Base-by-base conservation (phyloP, 2,113 vertebrate species). In the Pundamilia nyererei region DNA sequence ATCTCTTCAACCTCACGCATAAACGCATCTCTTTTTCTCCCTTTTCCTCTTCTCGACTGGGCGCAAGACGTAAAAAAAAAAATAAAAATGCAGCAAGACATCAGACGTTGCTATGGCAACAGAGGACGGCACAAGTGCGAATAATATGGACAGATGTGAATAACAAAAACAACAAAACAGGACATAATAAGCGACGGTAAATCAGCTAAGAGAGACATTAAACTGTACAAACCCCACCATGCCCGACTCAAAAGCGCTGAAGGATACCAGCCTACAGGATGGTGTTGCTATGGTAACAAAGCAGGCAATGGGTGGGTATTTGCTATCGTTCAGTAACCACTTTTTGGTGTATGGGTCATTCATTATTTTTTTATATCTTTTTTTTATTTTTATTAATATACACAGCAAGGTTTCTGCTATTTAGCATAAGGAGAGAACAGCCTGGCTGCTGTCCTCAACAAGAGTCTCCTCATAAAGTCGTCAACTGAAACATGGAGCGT, bases 91-190 rank as follows among this genome's bases (percentile, higher is more conserved):
- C 91, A 93, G 89, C 86, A 79, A 93, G 93, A 93, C 86, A 94
- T 82, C 79, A 80, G 54, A 82, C 80, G 91, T 95, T 94, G 89
- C 91, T 81, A 95, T 95, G 92, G 95, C 86, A 95, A 95, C 93
- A 91, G 81, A 85, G 65, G 89, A 93, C 87, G 83, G 92, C 84
- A 86, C 58, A 72, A 90, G 83, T 55, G 58, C 85, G 60, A 81
- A 79, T 79, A 88, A 86, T 81, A 77, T 89, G 88, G 88, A 86
- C 14, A 21, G 53, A 87, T 86, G 88, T 7, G n/a, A 82, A 55
- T 60, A 88, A 91, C 53, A 81, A 81, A 87, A 84, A 91, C 87
- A 88, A 90, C 85, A 77, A 87, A 83, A 88, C 62, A 79, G 9
- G 33, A 38, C 49, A 87, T 83, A 40, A 85, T 79, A 84, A 83